These are phyloP conservation scores for Aphaenogaster floridana DNA, from an alignment of 1,140 invertebrate species.

Conservation along the genomic window DNA sequence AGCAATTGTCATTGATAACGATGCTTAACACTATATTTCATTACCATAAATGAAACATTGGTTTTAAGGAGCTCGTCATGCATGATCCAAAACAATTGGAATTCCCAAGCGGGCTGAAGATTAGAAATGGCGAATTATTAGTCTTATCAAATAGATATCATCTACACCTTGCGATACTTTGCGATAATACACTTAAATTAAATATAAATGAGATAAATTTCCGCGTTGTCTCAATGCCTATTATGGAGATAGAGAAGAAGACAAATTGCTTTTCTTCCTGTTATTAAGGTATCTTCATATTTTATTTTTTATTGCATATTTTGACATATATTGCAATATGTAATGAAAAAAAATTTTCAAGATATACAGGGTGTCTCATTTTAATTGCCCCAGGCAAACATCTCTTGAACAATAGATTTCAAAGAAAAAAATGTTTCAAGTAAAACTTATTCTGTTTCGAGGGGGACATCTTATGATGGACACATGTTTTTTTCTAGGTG, in stretches of 20 bases:
- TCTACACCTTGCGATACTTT: too few species aligned
- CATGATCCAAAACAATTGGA: neutral
- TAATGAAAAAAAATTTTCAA: neutral
- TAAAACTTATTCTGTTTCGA: too few species aligned
- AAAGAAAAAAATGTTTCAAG: too few species aligned
- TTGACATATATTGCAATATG: neutral
- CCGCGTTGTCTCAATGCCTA: neutral
- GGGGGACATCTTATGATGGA: too few species aligned
- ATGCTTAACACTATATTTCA: neutral
- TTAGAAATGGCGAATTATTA: neutral
- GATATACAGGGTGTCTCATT: too few species aligned
- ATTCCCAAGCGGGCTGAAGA: slow-evolving; percentile 10
- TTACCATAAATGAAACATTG: neutral
- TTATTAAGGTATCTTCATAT: neutral
- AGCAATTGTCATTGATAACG: too few species aligned
- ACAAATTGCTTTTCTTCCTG: slow-evolving; percentile 23
- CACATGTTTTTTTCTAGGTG: too few species aligned
- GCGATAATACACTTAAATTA: neutral
- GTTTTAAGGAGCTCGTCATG: neutral
- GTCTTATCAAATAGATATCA: slow-evolving; percentile 5
- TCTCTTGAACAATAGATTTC: too few species aligned
- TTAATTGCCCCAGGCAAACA: too few species aligned
- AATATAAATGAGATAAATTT: slow-evolving; percentile 7
- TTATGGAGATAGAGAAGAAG: neutral
- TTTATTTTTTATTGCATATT: neutral